Conservation (phyloP, 1,140 invertebrate species). For the Zaprionus davidi region DNA sequence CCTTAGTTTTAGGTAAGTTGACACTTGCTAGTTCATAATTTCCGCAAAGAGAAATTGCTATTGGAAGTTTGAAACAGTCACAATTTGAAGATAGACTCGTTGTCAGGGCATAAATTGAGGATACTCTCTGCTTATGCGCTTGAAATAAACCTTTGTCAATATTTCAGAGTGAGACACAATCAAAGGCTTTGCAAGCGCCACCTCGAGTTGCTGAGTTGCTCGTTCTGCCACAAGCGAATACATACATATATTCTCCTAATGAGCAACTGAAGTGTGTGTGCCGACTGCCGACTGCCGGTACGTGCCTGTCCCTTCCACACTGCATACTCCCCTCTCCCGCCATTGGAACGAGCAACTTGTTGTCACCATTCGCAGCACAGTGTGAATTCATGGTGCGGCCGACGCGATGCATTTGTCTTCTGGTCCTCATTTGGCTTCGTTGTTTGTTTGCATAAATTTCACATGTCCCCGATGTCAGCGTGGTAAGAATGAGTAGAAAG, state of each 20-base stretch:
- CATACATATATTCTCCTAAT: slow-evolving; percentile 40
- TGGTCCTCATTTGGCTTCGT: slow-evolving; percentile 57
- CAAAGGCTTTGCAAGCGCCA: slow-evolving; percentile 2
- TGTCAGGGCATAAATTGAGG: neutral
- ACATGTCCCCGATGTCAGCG: slow-evolving; percentile 22
- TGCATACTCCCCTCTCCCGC: neutral
- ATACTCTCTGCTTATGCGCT: neutral
- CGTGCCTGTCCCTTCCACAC: slow-evolving; percentile 1
- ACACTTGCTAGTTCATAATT: slow-evolving; percentile 51
- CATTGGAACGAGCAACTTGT: slow-evolving; percentile 53
- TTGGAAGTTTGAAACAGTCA: neutral
- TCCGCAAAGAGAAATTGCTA: slow-evolving; percentile 31
- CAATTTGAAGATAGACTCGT: neutral
- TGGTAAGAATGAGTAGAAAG: neutral
- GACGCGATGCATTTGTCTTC: slow-evolving; percentile 47
- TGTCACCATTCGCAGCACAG: slow-evolving; percentile 40
- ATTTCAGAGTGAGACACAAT: slow-evolving; percentile 1
- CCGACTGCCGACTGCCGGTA: slow-evolving; percentile 8
- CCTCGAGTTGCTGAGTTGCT: neutral
- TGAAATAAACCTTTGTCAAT: neutral
- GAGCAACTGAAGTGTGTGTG: slow-evolving; percentile 44
- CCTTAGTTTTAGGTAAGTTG: slow-evolving; percentile 26
- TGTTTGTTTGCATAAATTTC: slow-evolving; percentile 69
- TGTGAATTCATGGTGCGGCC: slow-evolving; percentile 41
- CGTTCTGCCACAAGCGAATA: neutral